These are phyloP conservation scores for Amniataba percoides DNA, from an alignment of 2,797 vertebrate species.

Conservation along the genomic window DNA sequence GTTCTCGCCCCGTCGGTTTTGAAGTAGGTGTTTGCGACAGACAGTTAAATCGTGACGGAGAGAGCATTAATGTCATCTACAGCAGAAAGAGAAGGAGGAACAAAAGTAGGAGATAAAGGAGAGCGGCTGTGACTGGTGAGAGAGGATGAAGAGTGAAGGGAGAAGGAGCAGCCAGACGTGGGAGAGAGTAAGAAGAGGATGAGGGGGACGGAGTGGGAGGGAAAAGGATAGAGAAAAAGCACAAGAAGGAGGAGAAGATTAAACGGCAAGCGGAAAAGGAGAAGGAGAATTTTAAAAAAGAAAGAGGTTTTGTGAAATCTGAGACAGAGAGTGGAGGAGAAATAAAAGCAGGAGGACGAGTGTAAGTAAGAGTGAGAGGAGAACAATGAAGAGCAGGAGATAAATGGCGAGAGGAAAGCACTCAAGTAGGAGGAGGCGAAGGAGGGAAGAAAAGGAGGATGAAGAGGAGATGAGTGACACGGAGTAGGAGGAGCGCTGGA, in stretches of 20 bases:
- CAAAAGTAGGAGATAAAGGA: slow-evolving; percentile 2
- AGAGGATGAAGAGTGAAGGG: slow-evolving; percentile 36
- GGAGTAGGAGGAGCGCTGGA: slow-evolving; percentile 44
- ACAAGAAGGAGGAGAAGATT: slow-evolving; percentile 24
- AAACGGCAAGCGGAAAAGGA: slow-evolving; percentile 39
- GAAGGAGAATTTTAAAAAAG: slow-evolving; percentile 26
- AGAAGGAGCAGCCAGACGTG: slow-evolving; percentile 19
- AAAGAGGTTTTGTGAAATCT: slow-evolving; percentile 36
- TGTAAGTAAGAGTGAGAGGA: slow-evolving; percentile 19
- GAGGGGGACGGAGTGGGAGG: slow-evolving; percentile 2
- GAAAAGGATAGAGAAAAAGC: slow-evolving; percentile 3
- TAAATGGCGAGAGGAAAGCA: slow-evolving; percentile 27
- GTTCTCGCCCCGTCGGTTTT: slow-evolving; percentile 7
- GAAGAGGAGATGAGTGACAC: slow-evolving; percentile 61
- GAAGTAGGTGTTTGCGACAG: slow-evolving; percentile 14
- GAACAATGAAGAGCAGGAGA: slow-evolving; percentile 35
- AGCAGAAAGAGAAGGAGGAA: slow-evolving; percentile 14
- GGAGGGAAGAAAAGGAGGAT: slow-evolving; percentile 37
- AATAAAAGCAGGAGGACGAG: slow-evolving; percentile 37
- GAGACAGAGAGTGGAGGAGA: slow-evolving; percentile 36
- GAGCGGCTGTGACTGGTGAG: slow-evolving; percentile 6
- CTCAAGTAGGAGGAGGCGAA: slow-evolving; percentile 1
- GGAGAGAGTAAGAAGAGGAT: slow-evolving; percentile 13
- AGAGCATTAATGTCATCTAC: slow-evolving; percentile 36
- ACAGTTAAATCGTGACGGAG: slow-evolving; percentile 24